Conservation (phyloP, 2,113 vertebrate species). For the Siphamia tubifer region DNA sequence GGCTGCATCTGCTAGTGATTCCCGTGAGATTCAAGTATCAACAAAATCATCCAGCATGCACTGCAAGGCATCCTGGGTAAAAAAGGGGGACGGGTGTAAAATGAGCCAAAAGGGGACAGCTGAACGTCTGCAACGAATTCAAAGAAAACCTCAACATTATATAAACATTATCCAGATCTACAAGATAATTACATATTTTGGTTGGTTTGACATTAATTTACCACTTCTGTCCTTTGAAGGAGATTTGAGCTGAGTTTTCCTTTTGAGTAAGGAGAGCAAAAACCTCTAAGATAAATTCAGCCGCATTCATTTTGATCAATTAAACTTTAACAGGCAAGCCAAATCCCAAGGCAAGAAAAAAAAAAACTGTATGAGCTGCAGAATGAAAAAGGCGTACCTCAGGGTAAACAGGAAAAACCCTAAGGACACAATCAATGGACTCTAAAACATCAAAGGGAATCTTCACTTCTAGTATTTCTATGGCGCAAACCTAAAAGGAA, state of each 20-base stretch:
- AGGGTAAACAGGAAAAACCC: neutral
- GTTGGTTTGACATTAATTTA: no score
- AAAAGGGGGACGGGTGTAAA: neutral
- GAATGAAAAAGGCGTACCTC: neutral
- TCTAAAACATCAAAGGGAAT: slow-evolving; percentile 17
- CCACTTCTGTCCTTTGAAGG: neutral
- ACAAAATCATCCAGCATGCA: slow-evolving; percentile 32
- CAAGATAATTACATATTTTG: no score
- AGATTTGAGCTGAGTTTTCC: neutral
- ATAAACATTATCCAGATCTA: no score
- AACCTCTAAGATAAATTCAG: neutral
- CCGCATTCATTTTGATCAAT: neutral
- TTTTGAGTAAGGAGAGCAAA: neutral
- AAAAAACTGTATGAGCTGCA: neutral
- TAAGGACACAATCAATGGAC: neutral
- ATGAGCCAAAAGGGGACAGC: neutral
- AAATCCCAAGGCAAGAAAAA: neutral
- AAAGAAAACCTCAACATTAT: neutral
- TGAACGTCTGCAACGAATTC: neutral
- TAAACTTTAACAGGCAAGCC: neutral
- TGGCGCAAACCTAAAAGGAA: neutral
- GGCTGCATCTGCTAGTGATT: slow-evolving; percentile 49
- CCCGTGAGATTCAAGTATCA: slow-evolving; percentile 23
- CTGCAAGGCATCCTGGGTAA: slow-evolving; percentile 40
- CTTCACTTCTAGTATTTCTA: neutral